Percentiles rank a stretch among this genome's conserved stretches.
Conservation (phyloP, 2,113 vertebrate genomes). For the Heteronetta atricapilla region DNA sequence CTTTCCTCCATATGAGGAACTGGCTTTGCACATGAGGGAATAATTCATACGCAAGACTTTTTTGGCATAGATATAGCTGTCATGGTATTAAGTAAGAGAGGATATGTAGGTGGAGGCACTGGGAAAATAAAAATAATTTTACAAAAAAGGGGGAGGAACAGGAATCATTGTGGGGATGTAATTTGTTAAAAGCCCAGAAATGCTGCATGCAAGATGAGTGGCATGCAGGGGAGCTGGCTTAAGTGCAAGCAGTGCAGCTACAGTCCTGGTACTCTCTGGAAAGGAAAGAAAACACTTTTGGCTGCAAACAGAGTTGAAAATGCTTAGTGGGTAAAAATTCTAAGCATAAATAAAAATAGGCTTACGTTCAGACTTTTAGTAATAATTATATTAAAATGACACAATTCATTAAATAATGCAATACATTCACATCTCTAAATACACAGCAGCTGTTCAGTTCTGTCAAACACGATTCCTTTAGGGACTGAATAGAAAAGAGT, state of each 20-base stretch:
- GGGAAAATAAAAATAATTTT: background rate
- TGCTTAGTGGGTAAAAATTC: conserved; percentile 26
- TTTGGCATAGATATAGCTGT: background rate
- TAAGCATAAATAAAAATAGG: conserved; percentile 57
- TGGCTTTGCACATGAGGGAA: background rate
- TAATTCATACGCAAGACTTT: background rate
- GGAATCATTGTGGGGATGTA: background rate
- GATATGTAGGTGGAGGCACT: background rate
- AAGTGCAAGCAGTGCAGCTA: background rate
- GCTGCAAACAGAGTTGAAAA: conserved; percentile 17
- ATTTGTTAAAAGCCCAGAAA: conserved; percentile 9
- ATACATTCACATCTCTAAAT: conserved; percentile 68
- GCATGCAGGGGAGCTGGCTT: conserved; percentile 35
- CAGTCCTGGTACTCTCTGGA: conserved; percentile 5
- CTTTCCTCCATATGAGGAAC: background rate
- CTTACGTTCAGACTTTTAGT: conserved; percentile 55
- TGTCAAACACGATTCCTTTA: conserved; percentile 58
- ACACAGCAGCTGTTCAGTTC: conserved; percentile 69
- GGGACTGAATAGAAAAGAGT: conserved; percentile 45
- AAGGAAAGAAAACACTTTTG: background rate
- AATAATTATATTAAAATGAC: conserved; percentile 70
- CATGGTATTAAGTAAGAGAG: background rate
- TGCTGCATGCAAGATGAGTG: background rate
- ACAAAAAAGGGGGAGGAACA: background rate
- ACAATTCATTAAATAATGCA: conserved; percentile 71